Base-by-base conservation (phyloP, 2,888 invertebrate genomes). In the Adelognathus sp. region DNA sequence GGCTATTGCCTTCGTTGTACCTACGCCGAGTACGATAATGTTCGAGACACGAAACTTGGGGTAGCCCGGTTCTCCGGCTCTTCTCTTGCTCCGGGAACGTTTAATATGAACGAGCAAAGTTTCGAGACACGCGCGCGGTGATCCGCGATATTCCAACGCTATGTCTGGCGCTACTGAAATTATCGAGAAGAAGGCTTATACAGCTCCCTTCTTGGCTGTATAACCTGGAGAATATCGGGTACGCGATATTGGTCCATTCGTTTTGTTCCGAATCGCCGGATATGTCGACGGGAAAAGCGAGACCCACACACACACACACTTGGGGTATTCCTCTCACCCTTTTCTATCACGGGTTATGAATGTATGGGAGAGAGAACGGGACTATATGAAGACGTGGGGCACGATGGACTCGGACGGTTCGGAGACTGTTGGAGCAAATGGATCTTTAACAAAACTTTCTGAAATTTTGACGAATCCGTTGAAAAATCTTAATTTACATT, bases 21-120 rank as follows among this genome's bases (percentile, higher is more conserved):
- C 33, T 21, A 27, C 44, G 52, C 18, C 44, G 24, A 56, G 56
- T 50, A 61, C 52, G 61, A 76, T 76, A 72, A 76, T 76, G n/a
- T 76, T 72, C 33, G 41, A 52, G 33, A 41, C 52, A 50, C 46
- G 76, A 72, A 76, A 76, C 66, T 71, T 67, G 36, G 66, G 33
- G 64, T 18, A 56, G 52, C 31, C 61, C 33, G 21, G 14, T 14
- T 31, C 18, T 11, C 18, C 16, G 5, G 33, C 9, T 2, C 29
- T 11, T n/a, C 27, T 27, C 29, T 11, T 14, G 14, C 11, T 46
- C 46, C 41, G 24, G 44, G 36, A n/a, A n/a, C 61, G 61, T 67
- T 73, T 63, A 46, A 77, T 77, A 77, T 58, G 67, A 77, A 77
- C 67, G 72, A 77, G 67, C 72, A 69, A 77, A 77, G 72, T 77